These are phyloP conservation scores for Brachionus manjavacas DNA, from an alignment of 1,140 invertebrate species.

Conservation along the genomic window DNA sequence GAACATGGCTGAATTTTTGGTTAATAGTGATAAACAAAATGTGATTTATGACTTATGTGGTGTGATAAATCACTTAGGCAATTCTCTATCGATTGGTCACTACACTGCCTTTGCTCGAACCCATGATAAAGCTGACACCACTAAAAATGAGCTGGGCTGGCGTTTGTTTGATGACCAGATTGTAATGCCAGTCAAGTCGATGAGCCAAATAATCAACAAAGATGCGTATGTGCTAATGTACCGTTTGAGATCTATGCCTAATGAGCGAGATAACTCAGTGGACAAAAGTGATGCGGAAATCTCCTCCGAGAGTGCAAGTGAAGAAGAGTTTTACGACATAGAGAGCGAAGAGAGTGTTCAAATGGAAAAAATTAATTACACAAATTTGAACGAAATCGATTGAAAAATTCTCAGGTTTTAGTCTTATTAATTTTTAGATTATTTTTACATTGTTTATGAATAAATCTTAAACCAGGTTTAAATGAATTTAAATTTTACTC, in stretches of 20 bases:
- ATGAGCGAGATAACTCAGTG: not conserved
- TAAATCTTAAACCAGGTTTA: not conserved
- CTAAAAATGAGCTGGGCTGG: slow-evolving; percentile 14
- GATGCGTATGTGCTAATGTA: slow-evolving; percentile 37
- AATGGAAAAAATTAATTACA: slow-evolving; percentile 22
- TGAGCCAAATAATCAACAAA: not conserved
- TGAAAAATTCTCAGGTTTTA: not conserved
- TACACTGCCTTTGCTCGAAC: slow-evolving; percentile 37
- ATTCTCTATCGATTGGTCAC: slow-evolving; percentile 2
- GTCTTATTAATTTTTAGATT: not conserved
- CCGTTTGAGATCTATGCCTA: not conserved
- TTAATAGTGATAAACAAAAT: not conserved
- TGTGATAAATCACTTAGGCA: slow-evolving; percentile 31
- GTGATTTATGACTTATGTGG: slow-evolving; percentile 31
- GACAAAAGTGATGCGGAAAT: not conserved
- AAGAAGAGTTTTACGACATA: slow-evolving; percentile 16
- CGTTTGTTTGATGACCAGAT: slow-evolving; percentile 19
- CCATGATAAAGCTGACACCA: not conserved
- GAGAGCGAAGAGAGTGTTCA: slow-evolving; percentile 35
- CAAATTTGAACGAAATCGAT: slow-evolving; percentile 40
- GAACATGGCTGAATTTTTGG: not conserved
- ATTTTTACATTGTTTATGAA: not conserved
- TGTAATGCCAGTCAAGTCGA: not conserved
- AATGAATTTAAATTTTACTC: too few relatives aligned
- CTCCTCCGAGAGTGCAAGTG: slow-evolving; percentile 9